These are phyloP conservation scores for Anolis carolinensis DNA, from an alignment of 2,113 vertebrate species.

Conservation along the genomic window DNA sequence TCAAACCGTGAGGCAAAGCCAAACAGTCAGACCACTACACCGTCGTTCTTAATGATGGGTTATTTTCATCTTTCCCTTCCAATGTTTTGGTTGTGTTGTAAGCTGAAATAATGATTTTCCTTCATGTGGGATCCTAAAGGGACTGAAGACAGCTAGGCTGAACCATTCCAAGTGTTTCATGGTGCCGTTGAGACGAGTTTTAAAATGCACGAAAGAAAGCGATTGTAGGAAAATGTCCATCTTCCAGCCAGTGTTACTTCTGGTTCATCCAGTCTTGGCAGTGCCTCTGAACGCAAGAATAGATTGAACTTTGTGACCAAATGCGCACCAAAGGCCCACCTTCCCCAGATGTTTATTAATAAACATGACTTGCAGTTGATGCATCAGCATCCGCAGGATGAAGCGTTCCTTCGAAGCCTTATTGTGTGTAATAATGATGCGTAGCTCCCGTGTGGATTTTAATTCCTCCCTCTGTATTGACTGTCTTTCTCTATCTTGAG, in stretches of 20 bases:
- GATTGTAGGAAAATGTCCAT: slow-evolving; percentile 8
- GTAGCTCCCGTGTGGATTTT: not conserved
- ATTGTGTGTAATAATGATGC: not conserved
- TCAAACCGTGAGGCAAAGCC: too few species aligned
- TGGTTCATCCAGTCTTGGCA: not conserved
- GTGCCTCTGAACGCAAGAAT: not conserved
- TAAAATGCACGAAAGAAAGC: not conserved
- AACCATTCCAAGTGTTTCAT: not conserved
- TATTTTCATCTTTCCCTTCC: too few species aligned
- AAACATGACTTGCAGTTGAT: too few species aligned
- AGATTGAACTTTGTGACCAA: not conserved
- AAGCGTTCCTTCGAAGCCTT: not conserved
- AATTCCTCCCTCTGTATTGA: not conserved
- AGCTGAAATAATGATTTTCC: not conserved
- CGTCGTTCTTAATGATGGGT: too few species aligned
- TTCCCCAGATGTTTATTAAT: not conserved
- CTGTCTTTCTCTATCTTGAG: not conserved
- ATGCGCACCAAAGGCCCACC: too few species aligned
- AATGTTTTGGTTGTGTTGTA: too few species aligned
- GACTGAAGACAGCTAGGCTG: not conserved
- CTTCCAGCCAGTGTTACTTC: not conserved
- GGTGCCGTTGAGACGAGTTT: not conserved
- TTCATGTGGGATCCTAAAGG: not conserved
- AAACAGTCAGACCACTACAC: too few species aligned
- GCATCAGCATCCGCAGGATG: not conserved